Percentiles rank a stretch among this genome's conserved stretches.
These are phyloP conservation scores for Lochmaea crataegi DNA, from an alignment of 2,888 invertebrate species.

Conservation along the genomic window DNA sequence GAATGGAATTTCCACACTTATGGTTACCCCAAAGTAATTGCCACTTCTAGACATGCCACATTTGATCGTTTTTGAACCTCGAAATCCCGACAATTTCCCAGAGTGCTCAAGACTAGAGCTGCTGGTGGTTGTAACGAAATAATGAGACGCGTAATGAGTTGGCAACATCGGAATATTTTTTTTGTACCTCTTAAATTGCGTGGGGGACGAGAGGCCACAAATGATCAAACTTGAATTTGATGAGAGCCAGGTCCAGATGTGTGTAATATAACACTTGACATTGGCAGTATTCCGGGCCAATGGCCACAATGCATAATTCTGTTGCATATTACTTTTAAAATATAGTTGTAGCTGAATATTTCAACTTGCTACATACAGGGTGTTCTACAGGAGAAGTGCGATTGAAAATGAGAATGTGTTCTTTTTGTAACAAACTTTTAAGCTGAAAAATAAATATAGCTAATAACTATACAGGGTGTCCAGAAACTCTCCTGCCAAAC, in stretches of 20 bases:
- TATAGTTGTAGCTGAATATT: not conserved
- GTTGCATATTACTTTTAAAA: constrained; percentile 6
- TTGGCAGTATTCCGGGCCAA: constrained; percentile 17
- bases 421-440: too few species aligned
- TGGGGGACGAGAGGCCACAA: constrained; percentile 27
- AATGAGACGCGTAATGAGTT: constrained; percentile 5
- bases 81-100: not conserved
- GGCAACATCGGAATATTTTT: constrained; percentile 26
- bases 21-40: not conserved
- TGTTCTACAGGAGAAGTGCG: not conserved
- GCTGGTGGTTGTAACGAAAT: constrained; percentile 2
- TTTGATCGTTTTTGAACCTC: not conserved
- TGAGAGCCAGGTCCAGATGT: constrained; percentile 20
- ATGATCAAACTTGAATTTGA: constrained; percentile 25
- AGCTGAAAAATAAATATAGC: too few species aligned
- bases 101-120: not conserved
- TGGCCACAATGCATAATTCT: constrained; percentile 8
- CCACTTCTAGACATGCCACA: constrained; percentile 3
- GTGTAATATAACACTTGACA: constrained; percentile 16
- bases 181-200: constrained; percentile 12
- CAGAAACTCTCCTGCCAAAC: too few species aligned
- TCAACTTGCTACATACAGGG: not conserved
- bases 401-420: not conserved
- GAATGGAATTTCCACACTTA: not conserved
- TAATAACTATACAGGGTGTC: too few species aligned